These are phyloP conservation scores for Nymphalis io DNA, from an alignment of 1,140 invertebrate genomes.

Conservation along the genomic window DNA sequence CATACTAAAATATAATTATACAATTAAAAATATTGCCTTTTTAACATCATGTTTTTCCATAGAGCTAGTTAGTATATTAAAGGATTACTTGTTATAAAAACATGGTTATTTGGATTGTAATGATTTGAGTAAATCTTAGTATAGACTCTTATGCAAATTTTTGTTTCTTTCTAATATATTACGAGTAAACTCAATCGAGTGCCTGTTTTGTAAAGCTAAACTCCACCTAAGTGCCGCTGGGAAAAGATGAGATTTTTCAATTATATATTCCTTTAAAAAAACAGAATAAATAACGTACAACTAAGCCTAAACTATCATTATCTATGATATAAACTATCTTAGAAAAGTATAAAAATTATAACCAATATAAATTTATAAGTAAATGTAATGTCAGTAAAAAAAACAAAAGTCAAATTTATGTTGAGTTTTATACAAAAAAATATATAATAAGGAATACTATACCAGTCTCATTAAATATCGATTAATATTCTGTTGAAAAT, in stretches of 20 bases:
- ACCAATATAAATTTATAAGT: constrained; percentile 16
- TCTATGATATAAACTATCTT: constrained; percentile 19
- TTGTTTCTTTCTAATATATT: too few species aligned
- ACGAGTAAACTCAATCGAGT: background rate
- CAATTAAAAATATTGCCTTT: constrained; percentile 6
- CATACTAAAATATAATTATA: background rate
- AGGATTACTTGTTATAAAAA: background rate
- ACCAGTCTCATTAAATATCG: constrained; percentile 59
- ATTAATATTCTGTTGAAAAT: constrained; percentile 32
- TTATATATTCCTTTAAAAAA: background rate
- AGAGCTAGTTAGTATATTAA: background rate
- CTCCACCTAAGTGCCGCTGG: background rate
- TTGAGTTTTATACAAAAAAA: constrained; percentile 24
- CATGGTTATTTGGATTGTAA: background rate
- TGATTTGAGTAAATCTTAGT: too few species aligned
- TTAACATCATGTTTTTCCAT: background rate
- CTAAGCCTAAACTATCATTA: constrained; percentile 24
- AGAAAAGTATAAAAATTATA: constrained; percentile 37
- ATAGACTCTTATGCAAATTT: too few species aligned
- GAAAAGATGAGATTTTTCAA: constrained; percentile 20
- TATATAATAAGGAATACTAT: constrained; percentile 50
- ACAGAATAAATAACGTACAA: constrained; percentile 26
- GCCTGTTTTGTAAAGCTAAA: background rate
- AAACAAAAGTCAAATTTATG: constrained; percentile 28
- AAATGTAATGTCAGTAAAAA: constrained; percentile 19